Evolutionary conservation across 1,140 invertebrate genomes (phyloP).

Genomic region (Carposina sasakii): DNA sequence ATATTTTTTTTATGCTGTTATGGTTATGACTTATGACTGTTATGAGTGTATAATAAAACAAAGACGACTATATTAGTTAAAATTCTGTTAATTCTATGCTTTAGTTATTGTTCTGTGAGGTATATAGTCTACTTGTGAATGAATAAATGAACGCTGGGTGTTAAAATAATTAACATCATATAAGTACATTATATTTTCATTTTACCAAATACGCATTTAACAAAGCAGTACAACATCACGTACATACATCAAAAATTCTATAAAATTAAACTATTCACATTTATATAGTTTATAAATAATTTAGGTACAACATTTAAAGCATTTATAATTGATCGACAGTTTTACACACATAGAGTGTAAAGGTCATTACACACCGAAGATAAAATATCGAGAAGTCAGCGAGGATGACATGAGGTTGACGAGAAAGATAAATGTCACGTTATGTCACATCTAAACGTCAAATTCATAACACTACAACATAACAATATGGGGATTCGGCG

Average conservation of each 20-base stretch:
- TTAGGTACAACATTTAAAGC: constrained; percentile 65
- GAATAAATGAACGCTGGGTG: no score
- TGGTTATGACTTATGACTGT: no score
- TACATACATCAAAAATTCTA: constrained; percentile 60
- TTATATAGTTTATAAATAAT: constrained; percentile 46
- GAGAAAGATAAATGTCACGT: not conserved
- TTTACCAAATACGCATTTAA: constrained; percentile 54
- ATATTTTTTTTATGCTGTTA: no score
- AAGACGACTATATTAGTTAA: no score
- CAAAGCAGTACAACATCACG: constrained; percentile 62
- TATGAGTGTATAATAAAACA: no score
- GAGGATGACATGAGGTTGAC: not conserved
- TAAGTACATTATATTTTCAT: constrained; percentile 35
- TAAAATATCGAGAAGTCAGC: not conserved
- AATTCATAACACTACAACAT: not conserved
- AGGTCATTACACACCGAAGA: not conserved
- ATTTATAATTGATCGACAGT: constrained; percentile 63
- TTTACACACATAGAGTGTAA: constrained; percentile 29
- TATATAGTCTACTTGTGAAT: no score
- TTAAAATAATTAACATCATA: no score
- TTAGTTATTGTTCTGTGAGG: no score
- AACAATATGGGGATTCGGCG: no score
- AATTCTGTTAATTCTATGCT: no score
- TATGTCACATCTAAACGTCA: not conserved
- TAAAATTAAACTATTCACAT: constrained; percentile 58